A percentile compares a stretch with the other conserved stretches of the same genome.
phyloP scores from a whole-genome alignment of 1,140 invertebrate species.

The Macrobrachium rosenbergii region DNA sequence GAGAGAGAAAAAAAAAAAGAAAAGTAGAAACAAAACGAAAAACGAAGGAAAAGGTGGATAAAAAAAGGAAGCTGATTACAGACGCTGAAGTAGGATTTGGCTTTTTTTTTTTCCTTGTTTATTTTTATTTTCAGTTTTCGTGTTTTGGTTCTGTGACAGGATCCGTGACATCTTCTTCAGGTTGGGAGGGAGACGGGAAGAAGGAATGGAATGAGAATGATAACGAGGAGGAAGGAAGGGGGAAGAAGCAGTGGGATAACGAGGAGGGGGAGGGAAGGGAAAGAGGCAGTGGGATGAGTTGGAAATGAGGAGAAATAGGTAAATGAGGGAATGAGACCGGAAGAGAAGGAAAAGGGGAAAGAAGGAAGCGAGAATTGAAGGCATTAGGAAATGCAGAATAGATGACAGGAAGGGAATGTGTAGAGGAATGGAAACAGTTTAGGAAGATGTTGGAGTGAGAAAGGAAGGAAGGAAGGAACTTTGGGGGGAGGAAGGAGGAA shows the following conservation, averaged over 20 bases:
- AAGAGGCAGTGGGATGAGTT: too few relatives aligned
- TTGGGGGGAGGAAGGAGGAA: too few relatives aligned
- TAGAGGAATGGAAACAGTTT: not conserved
- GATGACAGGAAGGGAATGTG: slow-evolving; percentile 14
- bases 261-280: not conserved
- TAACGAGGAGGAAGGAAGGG: not conserved
- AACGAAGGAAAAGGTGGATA: not conserved
- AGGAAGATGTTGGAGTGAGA: not conserved
- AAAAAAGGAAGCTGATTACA: not conserved
- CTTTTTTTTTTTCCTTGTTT: not conserved
- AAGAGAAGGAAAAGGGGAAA: slow-evolving; percentile 20
- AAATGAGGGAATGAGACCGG: too few relatives aligned
- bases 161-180: too few relatives aligned
- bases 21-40: not conserved
- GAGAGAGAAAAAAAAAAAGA: not conserved
- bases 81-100: not conserved
- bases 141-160: not conserved
- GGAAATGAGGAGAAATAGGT: not conserved
- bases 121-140: not conserved
- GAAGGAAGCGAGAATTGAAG: slow-evolving; percentile 3
- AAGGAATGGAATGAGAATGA: not conserved
- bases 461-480: not conserved
- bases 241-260: not conserved
- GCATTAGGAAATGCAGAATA: not conserved
- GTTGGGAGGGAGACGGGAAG: not conserved